phyloP scores from a whole-genome alignment of 2,888 invertebrate genomes.

The Erebia aethiops region DNA sequence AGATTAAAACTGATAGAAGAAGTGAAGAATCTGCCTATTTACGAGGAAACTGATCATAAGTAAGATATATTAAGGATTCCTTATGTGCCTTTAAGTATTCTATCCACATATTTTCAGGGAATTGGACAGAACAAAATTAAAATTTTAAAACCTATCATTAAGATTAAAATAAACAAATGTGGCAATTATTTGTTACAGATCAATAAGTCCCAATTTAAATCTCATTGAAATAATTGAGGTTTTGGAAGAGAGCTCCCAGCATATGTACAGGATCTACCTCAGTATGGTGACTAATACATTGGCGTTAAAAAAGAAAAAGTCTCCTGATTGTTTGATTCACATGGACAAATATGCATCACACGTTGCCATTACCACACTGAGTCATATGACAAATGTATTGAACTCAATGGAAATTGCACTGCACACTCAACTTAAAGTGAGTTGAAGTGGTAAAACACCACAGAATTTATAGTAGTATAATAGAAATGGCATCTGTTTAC shows the following conservation, averaged over 20 bases:
- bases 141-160: not conserved
- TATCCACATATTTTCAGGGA: too few species aligned
- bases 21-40: conserved; percentile 70
- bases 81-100: too few species aligned
- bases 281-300: conserved; percentile 68
- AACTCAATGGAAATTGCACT: conserved; percentile 71
- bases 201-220: conserved; percentile 47
- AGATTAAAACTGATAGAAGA: conserved; percentile 63
- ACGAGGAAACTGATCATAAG: conserved; percentile 52
- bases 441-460: not conserved
- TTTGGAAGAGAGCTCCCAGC: conserved; percentile 70
- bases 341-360: conserved; percentile 74
- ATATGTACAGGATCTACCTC: conserved; percentile 69
- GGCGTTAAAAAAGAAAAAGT: conserved; percentile 64
- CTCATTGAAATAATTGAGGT: conserved; percentile 65
- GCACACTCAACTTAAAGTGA: conserved; percentile 69
- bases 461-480: too few species aligned
- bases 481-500: too few species aligned
- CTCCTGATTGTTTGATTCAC: conserved; percentile 63
- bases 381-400: conserved; percentile 64
- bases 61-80: conserved; percentile 22
- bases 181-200: conserved; percentile 24
- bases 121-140: too few species aligned
- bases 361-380: conserved; percentile 63
- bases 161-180: too few species aligned